Evolutionary conservation across 23 tunicate genomes (phyloP).

Genomic region (Clavelina lepadiformis): DNA sequence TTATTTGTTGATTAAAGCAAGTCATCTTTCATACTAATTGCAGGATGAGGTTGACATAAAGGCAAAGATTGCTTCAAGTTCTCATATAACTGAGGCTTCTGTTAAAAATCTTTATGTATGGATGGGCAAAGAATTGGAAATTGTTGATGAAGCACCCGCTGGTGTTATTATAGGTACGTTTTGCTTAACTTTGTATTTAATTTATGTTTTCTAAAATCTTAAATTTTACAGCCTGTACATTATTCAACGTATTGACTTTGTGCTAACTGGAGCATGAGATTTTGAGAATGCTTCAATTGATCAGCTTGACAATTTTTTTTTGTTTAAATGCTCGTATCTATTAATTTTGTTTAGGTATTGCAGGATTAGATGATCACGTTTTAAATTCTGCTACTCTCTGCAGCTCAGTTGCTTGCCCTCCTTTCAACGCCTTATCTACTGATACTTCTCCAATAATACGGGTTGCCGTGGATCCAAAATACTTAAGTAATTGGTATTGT

Average conservation of each 20-base stretch:
- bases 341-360: constrained; percentile 44
- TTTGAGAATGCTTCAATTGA: too few relatives aligned
- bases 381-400: constrained; percentile 94
- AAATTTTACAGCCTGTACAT: background rate
- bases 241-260: background rate
- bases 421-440: constrained; percentile 70
- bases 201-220: background rate
- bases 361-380: constrained; percentile 71
- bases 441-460: constrained; percentile 91
- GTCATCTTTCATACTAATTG: too few relatives aligned
- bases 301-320: too few relatives aligned
- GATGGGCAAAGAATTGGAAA: constrained; percentile 85
- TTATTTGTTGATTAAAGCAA: too few relatives aligned
- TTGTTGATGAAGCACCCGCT: constrained; percentile 72
- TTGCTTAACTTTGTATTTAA: background rate
- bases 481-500: constrained; percentile 35
- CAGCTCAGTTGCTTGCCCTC: constrained; percentile 74
- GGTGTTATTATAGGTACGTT: constrained; percentile 78
- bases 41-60: background rate
- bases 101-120: constrained; percentile 57
- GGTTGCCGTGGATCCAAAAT: constrained; percentile 94
- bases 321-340: background rate
- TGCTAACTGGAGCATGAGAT: background rate
- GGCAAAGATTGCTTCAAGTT: constrained; percentile 11
- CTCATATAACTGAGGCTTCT: constrained; percentile 35